Evolutionary conservation across 2,888 invertebrate species (phyloP), one percentile per base, ranked within the genome.

Genomic region (Strigamia maritima): DNA sequence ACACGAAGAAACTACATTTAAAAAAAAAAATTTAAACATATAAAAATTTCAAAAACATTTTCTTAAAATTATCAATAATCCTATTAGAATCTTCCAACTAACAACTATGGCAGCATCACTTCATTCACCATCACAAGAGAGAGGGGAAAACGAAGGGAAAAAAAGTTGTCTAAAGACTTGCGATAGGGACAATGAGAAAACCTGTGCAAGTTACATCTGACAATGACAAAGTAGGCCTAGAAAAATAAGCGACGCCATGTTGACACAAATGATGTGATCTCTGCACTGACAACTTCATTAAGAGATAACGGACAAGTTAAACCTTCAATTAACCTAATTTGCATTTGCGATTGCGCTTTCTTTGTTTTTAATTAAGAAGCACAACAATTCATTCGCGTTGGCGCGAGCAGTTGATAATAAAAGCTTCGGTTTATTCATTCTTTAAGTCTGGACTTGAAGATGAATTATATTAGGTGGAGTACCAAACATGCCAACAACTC

Each of bases 251-350:
- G 49, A 49, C 49, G 19, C 49, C 49, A 19, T n/a, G 49, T 49
- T 49, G 49, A 49, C 49, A 49, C 49, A 49, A 49, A 49, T 49
- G 49, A 49, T 49, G 19, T 4, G 49, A 49, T 49, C 49, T 16
- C n/a, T 49, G 49, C 49, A 49, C 49, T 49, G 49, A 49, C 49
- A 49, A 49, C 49, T 49, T 49, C 49, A 49, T 49, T 49, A 49
- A 49, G 49, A 49, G 49, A 49, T 49, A 49, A 49, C 49, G 19
- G 49, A 49, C 49, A 49, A 49, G 16, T 49, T n/a, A 49, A 19
- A 44, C 40, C 38, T 44, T 44, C 40, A 44, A 16, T 31, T 31
- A 31, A 31, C 31, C 31, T 31, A 31, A 31, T 31, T 31, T 31
- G 31, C 49, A 49, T 49, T 49, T 49, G 49, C 19, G 31, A 49